Base-by-base conservation (phyloP, 2,888 invertebrate genomes). In the Odontomyia ornata region DNA sequence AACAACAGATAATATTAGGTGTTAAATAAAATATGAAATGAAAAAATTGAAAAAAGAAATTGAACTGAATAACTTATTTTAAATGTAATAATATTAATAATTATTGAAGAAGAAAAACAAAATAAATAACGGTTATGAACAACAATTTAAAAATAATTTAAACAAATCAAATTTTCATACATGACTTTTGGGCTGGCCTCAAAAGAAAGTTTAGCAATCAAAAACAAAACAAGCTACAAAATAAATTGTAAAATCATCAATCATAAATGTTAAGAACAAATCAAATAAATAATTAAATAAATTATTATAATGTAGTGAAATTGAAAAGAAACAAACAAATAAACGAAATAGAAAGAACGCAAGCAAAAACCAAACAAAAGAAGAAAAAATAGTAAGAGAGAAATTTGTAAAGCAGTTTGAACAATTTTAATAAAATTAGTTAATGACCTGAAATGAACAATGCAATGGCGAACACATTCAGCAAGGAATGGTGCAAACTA, bases 161-260 rank as follows among this genome's bases (percentile, higher is more conserved):
- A 73, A 36, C 30, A 36, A 73, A 75, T 27, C 60, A 76, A 78
- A 47, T 69, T 69, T 78, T 78, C 75, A 76, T 69, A 78, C 75
- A 78, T 57, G 57, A 46, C 72, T 78, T 78, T 78, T 78, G 78
- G 78, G 78, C 78, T 78, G 78, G 78, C 76, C 78, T 78, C 78
- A 76, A 78, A 78, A 60, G 69, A 73, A 67, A 69, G 25, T 62
- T 71, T 73, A 75, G 69, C 76, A 76, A 78, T 76, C 56, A 75
- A 76, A 71, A 76, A 56, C 11, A 62, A 71, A 76, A 75, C 9
- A 75, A 56, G 15, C 9, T 7, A 60, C 60, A 60, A 60, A 60
- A 77, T 64, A 57, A 75, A 65, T 43, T 46, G 64, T 65, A 47
- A 76, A 76, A 71, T 67, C 72, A 75, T 65, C 57, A 64, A 75